These are phyloP conservation scores for Penaeus japonicus DNA, from an alignment of 1,140 invertebrate species.

Conservation along the genomic window DNA sequence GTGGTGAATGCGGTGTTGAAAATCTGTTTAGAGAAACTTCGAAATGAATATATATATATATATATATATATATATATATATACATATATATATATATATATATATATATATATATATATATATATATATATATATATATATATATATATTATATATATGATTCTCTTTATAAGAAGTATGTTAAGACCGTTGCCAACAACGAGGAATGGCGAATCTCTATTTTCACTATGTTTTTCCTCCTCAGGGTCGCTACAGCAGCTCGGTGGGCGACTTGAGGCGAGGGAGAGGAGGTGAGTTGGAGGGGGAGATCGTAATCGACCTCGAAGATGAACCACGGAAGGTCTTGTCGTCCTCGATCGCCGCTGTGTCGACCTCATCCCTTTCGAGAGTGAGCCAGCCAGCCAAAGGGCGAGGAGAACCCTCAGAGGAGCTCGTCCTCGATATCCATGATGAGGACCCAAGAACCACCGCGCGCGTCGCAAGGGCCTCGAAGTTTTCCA, in stretches of 20 bases:
- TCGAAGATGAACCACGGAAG: neutral
- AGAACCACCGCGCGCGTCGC: neutral
- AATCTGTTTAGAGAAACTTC: too few species aligned
- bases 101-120: too few species aligned
- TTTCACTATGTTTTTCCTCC: neutral
- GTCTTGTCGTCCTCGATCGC: neutral
- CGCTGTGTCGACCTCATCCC: neutral
- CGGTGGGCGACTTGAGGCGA: constrained; percentile 27
- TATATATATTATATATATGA: too few species aligned
- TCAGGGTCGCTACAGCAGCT: constrained; percentile 33
- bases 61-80: too few species aligned
- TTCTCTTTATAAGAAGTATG: too few species aligned
- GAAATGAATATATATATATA: too few species aligned
- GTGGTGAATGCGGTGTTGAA: too few species aligned
- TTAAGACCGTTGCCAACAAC: neutral
- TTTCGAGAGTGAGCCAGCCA: neutral
- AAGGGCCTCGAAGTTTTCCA: neutral
- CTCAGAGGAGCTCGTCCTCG: neutral
- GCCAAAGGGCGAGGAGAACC: neutral
- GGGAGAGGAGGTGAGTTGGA: neutral
- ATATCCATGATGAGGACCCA: neutral
- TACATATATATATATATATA: too few species aligned
- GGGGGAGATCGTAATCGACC: neutral
- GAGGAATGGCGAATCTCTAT: neutral
- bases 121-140: too few species aligned